Evolutionary conservation across 2,888 invertebrate genomes (phyloP).

Genomic region (Zygogramma bicolorata): DNA sequence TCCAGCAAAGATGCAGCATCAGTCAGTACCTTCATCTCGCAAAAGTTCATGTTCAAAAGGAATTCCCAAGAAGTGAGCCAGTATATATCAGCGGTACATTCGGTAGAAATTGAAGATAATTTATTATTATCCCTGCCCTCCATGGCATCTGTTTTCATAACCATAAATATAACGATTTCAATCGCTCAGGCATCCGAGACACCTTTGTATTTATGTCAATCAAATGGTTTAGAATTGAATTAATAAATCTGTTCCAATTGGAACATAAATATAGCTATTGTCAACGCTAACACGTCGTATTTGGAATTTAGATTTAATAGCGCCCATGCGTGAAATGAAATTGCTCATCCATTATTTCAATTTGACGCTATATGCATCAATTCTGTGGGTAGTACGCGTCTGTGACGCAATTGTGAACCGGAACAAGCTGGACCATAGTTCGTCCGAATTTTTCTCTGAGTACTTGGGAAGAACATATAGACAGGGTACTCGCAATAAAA

Average conservation of each 20-base stretch:
- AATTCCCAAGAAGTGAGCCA: no score
- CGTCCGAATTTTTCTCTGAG: no score
- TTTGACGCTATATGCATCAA: not conserved
- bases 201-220: not conserved
- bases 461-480: no score
- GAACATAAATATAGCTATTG: not conserved
- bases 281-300: not conserved
- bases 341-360: slow-evolving; percentile 7
- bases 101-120: no score
- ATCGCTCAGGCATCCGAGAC: not conserved
- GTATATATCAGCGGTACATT: no score
- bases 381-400: not conserved
- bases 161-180: not conserved
- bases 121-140: no score
- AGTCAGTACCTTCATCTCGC: no score
- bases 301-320: not conserved
- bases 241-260: not conserved
- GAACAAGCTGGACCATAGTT: not conserved
- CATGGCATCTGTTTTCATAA: not conserved
- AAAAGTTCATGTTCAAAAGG: no score
- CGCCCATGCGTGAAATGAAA: not conserved
- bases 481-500: no score
- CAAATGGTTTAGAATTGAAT: not conserved
- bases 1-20: no score
- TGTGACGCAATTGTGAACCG: not conserved